Conservation (phyloP, 1,140 invertebrate genomes). For the Drosophila ficusphila region DNA sequence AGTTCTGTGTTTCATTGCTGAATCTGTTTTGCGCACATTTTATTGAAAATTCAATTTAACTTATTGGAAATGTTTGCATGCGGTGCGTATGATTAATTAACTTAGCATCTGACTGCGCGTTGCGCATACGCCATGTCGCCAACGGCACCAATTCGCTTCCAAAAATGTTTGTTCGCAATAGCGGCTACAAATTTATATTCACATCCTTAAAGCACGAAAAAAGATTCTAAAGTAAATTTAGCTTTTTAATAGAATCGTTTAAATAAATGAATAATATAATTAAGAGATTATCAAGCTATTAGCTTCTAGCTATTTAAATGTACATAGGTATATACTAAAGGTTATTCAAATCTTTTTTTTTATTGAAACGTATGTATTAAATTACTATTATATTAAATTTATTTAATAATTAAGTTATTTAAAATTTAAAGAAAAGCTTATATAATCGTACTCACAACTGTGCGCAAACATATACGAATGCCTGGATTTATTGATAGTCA, state of each 20-base stretch:
- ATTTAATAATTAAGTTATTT: background rate
- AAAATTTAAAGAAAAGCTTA: background rate
- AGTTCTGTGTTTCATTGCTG: slow-evolving; percentile 12
- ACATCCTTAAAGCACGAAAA: too few relatives aligned
- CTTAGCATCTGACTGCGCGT: slow-evolving; percentile 24
- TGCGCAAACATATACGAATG: background rate
- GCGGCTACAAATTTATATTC: background rate
- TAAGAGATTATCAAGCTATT: too few relatives aligned
- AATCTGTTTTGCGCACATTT: slow-evolving; percentile 38
- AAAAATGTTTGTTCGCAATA: slow-evolving; percentile 4
- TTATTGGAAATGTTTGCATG: slow-evolving; percentile 50
- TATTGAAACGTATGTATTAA: too few relatives aligned
- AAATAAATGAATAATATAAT: background rate
- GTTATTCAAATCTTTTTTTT: too few relatives aligned
- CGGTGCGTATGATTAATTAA: slow-evolving; percentile 75
- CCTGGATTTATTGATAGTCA: slow-evolving; percentile 49
- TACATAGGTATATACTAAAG: too few relatives aligned
- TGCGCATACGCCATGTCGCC: slow-evolving; percentile 47
- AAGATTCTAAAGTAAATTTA: too few relatives aligned
- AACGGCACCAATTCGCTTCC: slow-evolving; percentile 13
- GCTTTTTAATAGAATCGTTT: too few relatives aligned
- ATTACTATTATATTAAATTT: too few relatives aligned
- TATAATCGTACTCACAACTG: background rate
- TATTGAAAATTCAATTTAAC: slow-evolving; percentile 61
- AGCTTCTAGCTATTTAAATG: too few relatives aligned